phyloP scores from a whole-genome alignment of 2,797 vertebrate genomes.

The Diglossa cyanea region DNA sequence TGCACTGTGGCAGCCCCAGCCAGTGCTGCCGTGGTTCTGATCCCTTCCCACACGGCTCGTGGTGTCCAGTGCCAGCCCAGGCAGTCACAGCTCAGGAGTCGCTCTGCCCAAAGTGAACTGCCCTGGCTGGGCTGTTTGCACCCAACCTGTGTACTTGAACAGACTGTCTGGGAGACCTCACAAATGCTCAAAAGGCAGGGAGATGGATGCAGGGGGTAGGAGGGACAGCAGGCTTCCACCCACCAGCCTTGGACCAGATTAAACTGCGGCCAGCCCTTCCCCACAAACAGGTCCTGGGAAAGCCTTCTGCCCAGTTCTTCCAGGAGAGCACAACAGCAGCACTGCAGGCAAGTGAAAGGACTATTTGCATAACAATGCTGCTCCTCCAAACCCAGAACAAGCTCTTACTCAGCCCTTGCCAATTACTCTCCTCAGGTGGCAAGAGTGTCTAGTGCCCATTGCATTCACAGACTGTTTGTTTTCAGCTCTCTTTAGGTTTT shows the following conservation, averaged over 20 bases:
- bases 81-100: not conserved
- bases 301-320: not conserved
- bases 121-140: not conserved
- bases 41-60: fast-evolving
- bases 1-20: fast-evolving
- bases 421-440: slow-evolving; percentile 61
- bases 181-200: not conserved
- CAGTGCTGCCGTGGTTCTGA: not conserved
- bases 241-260: not conserved
- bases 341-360: slow-evolving; percentile 4
- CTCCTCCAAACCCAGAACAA: slow-evolving; percentile 51
- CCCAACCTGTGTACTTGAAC: not conserved
- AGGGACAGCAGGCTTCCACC: not conserved
- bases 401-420: slow-evolving; percentile 19
- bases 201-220: not conserved
- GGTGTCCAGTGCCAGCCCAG: not conserved
- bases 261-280: not conserved
- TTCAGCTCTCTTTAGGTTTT: slow-evolving; percentile 25
- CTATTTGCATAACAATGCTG: slow-evolving; percentile 68
- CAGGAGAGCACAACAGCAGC: not conserved
- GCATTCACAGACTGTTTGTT: slow-evolving; percentile 47
- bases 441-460: not conserved
- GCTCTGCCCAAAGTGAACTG: not conserved
- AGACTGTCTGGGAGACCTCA: not conserved
- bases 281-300: slow-evolving; percentile 13